phyloP scores from a whole-genome alignment of 1,140 invertebrate species.

The Mya arenaria region DNA sequence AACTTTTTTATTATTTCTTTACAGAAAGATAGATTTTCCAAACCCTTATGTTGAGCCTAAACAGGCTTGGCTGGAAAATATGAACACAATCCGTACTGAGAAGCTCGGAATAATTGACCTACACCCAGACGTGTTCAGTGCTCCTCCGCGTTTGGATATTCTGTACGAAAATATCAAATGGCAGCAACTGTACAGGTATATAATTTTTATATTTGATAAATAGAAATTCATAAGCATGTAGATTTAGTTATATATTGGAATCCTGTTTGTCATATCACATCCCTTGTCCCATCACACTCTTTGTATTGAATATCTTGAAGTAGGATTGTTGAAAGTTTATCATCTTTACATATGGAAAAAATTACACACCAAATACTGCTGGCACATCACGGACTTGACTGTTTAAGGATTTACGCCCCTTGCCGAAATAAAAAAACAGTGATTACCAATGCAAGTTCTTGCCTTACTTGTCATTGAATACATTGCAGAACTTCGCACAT shows the following conservation, averaged over 20 bases:
- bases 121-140: constrained; percentile 93
- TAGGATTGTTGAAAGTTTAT: not conserved
- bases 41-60: constrained; percentile 81
- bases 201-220: constrained; percentile 81
- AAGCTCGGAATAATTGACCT: constrained; percentile 93
- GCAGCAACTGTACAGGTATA: constrained; percentile 92
- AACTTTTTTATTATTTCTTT: no score
- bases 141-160: constrained; percentile 92
- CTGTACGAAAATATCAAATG: constrained; percentile 93
- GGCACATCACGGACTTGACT: no score
- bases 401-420: no score
- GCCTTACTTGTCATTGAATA: no score
- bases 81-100: constrained; percentile 90
- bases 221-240: no score
- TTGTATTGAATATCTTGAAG: not conserved
- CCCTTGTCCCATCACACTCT: not conserved
- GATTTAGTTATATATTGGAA: no score
- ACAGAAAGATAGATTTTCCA: constrained; percentile 72
- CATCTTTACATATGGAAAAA: no score
- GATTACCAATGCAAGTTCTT: no score
- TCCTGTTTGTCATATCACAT: no score
- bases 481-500: no score
- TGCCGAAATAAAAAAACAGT: no score
- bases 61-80: constrained; percentile 96
- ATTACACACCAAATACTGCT: no score